phyloP scores from a whole-genome alignment of 1,140 invertebrate species.

The Anastrepha obliqua region DNA sequence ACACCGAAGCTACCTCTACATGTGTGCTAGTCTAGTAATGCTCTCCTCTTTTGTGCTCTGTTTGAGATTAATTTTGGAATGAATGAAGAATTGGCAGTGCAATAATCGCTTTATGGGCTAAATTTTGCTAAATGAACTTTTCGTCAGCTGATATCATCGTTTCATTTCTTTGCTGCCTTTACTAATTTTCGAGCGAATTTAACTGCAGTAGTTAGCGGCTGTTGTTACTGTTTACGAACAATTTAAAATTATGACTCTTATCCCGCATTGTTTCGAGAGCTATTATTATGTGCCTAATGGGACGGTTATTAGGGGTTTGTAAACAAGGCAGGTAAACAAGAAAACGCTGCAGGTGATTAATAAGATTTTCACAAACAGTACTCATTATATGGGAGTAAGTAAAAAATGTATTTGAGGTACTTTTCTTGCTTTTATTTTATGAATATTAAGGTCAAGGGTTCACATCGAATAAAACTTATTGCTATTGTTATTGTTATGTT shows the following conservation, averaged over 20 bases:
- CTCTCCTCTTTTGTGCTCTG: too few relatives aligned
- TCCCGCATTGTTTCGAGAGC: constrained; percentile 14
- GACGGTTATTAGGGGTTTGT: not conserved
- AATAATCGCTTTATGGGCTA: constrained; percentile 21
- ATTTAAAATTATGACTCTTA: constrained; percentile 43
- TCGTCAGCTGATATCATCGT: not conserved
- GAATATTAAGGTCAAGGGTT: not conserved
- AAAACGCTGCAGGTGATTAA: not conserved
- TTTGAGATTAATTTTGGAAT: not conserved
- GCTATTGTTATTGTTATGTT: too few relatives aligned
- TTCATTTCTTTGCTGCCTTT: not conserved
- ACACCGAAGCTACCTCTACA: too few relatives aligned
- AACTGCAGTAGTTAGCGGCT: not conserved
- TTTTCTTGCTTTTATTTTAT: not conserved
- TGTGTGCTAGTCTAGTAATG: too few relatives aligned
- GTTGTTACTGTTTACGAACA: constrained; percentile 21
- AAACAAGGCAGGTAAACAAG: constrained; percentile 7
- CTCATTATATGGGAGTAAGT: too few relatives aligned
- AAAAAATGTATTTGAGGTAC: not conserved
- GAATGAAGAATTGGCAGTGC: not conserved
- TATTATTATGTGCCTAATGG: constrained; percentile 37
- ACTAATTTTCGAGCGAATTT: not conserved
- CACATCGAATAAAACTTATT: not conserved
- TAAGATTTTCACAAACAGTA: too few relatives aligned
- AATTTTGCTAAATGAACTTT: not conserved